Evolutionary conservation across 2,888 invertebrate species (phyloP), one percentile per base, ranked within the genome.

Genomic region (Hypsopygia costalis): DNA sequence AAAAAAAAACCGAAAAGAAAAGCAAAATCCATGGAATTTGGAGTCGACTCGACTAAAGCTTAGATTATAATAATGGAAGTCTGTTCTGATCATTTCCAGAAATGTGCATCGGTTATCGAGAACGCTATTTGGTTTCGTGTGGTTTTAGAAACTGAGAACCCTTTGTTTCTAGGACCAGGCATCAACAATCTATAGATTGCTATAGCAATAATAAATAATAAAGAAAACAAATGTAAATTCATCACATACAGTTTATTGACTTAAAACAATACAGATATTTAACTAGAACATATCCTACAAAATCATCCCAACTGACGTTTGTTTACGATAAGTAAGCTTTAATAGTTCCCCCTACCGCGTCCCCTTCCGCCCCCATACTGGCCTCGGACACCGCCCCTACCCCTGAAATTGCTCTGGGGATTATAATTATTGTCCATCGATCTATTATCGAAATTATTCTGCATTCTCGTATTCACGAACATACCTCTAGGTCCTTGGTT

Each of bases 261-360:
- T 22, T 25, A 16, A 33, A 33, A 32, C 28, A 29, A 40, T 31
- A 29, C 29, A 11, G 32, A 35, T 29, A 29, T 25, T 34, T 25
- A 11, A 10, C 22, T 12, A 21, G 6, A 25, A 25, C 7, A 3
- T 25, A 25, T 1, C 6, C 7, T 7, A 25, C 6, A 25, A 25
- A 25, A 25, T 7, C 6, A 5, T 5, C 4, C 16, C 16, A 3
- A 16, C 16, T 16, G 16, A 16, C 4, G 16, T 16, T 11, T 22
- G 16, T 16, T 11, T 22, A 11, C 29, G 22, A 38, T n/a, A 25
- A 22, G 25, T 16, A 11, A 33, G n/a, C 22, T 11, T 43, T 49
- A 61, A 42, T 55, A 59, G 36, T 44, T 51, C 7, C 63, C 49
- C 31, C 82, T 62, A 0, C 81, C 81, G 11, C 83, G 74, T 0